Evolutionary conservation across 2,888 invertebrate species (phyloP).

Genomic region (Desoria tigrina): DNA sequence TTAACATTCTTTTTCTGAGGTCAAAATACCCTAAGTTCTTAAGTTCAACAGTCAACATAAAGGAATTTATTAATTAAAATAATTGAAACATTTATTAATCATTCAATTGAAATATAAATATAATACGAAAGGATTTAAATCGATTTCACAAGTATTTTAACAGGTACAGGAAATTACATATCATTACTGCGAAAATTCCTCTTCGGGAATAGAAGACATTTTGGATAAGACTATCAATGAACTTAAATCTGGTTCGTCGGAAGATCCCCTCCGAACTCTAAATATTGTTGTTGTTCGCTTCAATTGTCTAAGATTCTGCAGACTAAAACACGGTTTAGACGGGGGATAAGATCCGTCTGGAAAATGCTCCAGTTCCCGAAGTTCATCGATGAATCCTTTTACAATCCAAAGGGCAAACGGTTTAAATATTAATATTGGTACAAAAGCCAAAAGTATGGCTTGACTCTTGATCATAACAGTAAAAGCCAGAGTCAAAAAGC

Average conservation of each 20-base stretch:
- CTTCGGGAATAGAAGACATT: conserved; percentile 14
- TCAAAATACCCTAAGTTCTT: too few species aligned
- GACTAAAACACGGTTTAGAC: conserved; percentile 28
- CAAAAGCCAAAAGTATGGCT: conserved; percentile 28
- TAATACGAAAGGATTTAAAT: too few species aligned
- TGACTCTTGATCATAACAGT: conserved; percentile 27
- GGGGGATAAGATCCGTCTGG: conserved; percentile 24
- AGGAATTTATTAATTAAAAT: too few species aligned
- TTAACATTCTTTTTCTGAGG: too few species aligned
- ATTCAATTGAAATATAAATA: too few species aligned
- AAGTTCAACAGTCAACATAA: too few species aligned
- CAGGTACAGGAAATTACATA: too few species aligned
- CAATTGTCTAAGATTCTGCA: conserved; percentile 21
- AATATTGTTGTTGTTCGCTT: conserved; percentile 32
- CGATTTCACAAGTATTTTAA: too few species aligned
- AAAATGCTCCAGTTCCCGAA: conserved; percentile 22
- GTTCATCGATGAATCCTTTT: conserved; percentile 30
- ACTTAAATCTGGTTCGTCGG: background rate
- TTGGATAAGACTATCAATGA: conserved; percentile 22
- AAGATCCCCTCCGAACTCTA: conserved; percentile 6
- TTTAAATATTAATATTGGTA: conserved; percentile 36
- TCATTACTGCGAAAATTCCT: too few species aligned
- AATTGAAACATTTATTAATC: too few species aligned
- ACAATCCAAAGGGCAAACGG: conserved; percentile 37
- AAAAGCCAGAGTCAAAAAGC: conserved; percentile 34